Conservation (phyloP, 2,113 vertebrate genomes). For the Grammatotria lemairii region DNA sequence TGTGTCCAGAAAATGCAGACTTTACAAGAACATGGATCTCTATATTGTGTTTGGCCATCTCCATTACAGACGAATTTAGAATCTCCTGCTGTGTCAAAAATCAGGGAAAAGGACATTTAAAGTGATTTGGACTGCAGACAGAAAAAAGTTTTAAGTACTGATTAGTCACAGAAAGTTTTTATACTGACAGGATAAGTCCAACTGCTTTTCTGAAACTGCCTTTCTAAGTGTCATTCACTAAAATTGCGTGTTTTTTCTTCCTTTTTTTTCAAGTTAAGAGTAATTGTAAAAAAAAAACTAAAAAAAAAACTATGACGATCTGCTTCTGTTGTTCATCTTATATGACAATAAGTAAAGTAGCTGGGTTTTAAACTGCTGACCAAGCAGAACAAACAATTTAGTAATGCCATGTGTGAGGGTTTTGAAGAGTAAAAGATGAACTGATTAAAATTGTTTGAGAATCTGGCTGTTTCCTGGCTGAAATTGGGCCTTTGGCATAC, state of each 20-base stretch:
- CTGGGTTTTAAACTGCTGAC: not conserved
- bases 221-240: not conserved
- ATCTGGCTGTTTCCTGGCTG: no score
- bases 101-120: not conserved
- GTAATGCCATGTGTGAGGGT: not conserved
- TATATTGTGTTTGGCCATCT: not conserved
- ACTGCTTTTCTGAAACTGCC: not conserved
- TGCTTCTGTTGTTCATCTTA: not conserved
- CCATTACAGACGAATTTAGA: constrained; percentile 22
- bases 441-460: no score
- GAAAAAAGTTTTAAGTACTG: not conserved
- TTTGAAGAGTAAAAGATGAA: no score
- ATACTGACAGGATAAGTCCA: not conserved
- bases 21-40: constrained; percentile 17
- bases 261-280: not conserved
- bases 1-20: constrained; percentile 35
- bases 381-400: not conserved
- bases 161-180: not conserved
- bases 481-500: no score
- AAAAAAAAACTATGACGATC: not conserved
- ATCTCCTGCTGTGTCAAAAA: not conserved
- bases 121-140: not conserved
- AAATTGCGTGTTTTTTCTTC: not conserved
- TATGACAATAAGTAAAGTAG: not conserved
- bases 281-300: not conserved